Conservation (phyloP, 1,140 invertebrate genomes). For the Camponotus vicinus region DNA sequence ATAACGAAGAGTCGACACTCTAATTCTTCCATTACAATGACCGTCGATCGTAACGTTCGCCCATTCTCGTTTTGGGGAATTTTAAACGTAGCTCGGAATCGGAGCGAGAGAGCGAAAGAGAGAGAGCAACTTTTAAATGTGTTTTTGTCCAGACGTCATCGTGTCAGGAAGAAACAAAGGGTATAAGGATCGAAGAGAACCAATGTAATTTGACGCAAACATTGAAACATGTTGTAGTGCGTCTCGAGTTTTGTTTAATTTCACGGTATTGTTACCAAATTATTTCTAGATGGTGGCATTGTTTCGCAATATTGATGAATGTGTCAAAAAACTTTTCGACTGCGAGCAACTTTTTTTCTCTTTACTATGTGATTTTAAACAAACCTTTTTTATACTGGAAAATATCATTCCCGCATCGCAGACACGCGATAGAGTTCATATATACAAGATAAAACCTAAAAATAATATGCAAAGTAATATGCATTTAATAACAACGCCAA, state of each 20-base stretch:
- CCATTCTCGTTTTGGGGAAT: conserved; percentile 50
- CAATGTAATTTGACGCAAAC: conserved; percentile 54
- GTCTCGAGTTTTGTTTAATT: conserved; percentile 58
- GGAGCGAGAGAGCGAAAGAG: conserved; percentile 30
- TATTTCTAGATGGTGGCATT: conserved; percentile 59
- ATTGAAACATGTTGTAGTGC: conserved; percentile 45
- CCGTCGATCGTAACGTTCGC: conserved; percentile 56
- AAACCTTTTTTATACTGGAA: conserved; percentile 20
- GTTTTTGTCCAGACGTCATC: conserved; percentile 55
- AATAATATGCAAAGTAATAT: conserved; percentile 5
- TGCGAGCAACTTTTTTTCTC: conserved; percentile 28
- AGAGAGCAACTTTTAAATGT: conserved; percentile 48
- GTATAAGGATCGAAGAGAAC: conserved; percentile 43
- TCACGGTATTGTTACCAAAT: conserved; percentile 54
- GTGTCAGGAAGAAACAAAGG: conserved; percentile 42
- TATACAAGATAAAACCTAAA: background rate
- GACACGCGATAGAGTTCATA: background rate
- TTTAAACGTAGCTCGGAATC: conserved; percentile 8
- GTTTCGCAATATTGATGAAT: conserved; percentile 57
- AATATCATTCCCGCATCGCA: background rate
- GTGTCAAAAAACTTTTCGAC: conserved; percentile 58
- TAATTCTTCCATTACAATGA: conserved; percentile 76
- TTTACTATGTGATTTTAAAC: conserved; percentile 35
- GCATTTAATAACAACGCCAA: background rate
- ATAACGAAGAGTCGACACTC: conserved; percentile 73